Conservation (phyloP, 2,888 invertebrate species). For the Calliscelio sp. region DNA sequence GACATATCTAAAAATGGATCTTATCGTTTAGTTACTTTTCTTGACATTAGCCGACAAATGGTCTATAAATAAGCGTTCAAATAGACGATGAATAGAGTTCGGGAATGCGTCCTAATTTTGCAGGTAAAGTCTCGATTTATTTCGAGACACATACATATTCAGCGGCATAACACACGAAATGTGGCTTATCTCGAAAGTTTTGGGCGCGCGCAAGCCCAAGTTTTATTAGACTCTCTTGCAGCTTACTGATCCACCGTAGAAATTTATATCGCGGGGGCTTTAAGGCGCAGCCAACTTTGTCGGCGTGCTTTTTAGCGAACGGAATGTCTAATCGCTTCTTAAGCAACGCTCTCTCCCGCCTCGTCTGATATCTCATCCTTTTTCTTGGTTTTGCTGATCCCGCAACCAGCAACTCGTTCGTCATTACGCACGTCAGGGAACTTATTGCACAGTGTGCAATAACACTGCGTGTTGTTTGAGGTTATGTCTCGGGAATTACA, state of each 20-base stretch:
- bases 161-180: constrained; percentile 61
- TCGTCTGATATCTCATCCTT: too few relatives aligned
- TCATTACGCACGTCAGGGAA: neutral
- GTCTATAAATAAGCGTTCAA: constrained; percentile 53
- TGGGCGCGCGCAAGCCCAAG: constrained; percentile 45
- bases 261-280: constrained; percentile 70
- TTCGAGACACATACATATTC: constrained; percentile 70
- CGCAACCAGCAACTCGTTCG: neutral
- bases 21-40: constrained; percentile 32
- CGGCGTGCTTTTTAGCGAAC: constrained; percentile 30
- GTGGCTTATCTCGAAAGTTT: constrained; percentile 72
- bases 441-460: neutral
- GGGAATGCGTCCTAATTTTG: constrained; percentile 63
- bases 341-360: too few relatives aligned
- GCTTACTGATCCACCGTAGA: constrained; percentile 67
- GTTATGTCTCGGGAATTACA: constrained; percentile 7
- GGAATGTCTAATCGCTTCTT: constrained; percentile 40
- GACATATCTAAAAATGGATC: too few relatives aligned
- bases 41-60: constrained; percentile 34
- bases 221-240: constrained; percentile 71
- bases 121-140: constrained; percentile 70
- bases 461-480: neutral
- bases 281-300: too few relatives aligned
- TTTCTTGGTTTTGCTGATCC: too few relatives aligned
- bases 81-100: constrained; percentile 60